Conservation (phyloP, 2,888 invertebrate species). For the Diadegma fenestrale region DNA sequence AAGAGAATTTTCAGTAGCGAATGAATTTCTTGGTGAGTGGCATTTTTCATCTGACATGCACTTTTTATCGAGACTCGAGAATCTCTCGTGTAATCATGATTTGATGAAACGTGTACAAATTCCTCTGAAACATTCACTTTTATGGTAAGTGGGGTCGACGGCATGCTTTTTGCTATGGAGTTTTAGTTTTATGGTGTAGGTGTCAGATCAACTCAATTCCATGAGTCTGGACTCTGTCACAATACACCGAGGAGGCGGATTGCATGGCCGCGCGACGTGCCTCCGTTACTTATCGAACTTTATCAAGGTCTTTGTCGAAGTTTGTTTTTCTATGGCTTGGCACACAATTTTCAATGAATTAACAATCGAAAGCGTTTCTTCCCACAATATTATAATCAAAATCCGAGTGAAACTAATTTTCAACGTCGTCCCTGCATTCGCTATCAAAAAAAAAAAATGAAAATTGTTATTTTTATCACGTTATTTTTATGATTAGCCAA, state of each 20-base stretch:
- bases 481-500: not conserved
- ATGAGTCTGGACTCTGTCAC: conserved; percentile 13
- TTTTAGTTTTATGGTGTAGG: conserved; percentile 57
- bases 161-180: conserved; percentile 57
- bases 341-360: not conserved
- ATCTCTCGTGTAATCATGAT: conserved; percentile 13
- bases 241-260: conserved; percentile 9
- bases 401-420: not conserved
- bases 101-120: conserved; percentile 52
- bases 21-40: not conserved
- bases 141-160: conserved; percentile 64
- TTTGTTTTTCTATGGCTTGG: not conserved
- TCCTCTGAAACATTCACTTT: conserved; percentile 68
- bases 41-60: conserved; percentile 8
- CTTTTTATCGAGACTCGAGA: conserved; percentile 30
- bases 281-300: conserved; percentile 41
- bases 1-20: not conserved
- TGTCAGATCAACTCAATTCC: conserved; percentile 24
- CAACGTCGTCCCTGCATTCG: no score
- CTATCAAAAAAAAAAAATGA: no score
- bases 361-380: not conserved
- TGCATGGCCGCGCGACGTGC: conserved; percentile 39
- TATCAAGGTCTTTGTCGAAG: conserved; percentile 58
- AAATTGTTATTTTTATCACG: no score
- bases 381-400: not conserved